Percentiles rank a stretch among this genome's conserved stretches.
These are phyloP conservation scores for Esox niger DNA, from an alignment of 2,113 vertebrate genomes.

Conservation along the genomic window DNA sequence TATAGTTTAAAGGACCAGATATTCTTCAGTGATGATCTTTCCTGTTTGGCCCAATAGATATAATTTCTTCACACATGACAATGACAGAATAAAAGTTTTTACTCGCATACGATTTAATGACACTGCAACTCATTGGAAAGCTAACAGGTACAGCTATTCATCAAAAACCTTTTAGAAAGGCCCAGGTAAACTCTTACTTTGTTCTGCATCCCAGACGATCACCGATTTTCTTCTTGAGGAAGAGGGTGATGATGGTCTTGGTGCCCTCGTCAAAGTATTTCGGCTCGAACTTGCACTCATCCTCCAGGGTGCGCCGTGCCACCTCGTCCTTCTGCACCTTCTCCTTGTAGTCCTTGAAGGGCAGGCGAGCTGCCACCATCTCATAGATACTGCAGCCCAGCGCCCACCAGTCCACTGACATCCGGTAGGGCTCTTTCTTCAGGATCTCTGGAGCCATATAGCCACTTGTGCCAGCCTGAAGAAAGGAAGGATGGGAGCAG, in stretches of 20 bases:
- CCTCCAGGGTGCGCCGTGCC: constrained; percentile 83
- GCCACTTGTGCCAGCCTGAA: constrained; percentile 87
- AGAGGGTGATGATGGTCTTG: constrained; percentile 83
- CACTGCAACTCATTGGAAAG: too few species aligned
- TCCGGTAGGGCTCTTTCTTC: constrained; percentile 81
- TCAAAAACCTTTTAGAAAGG: too few species aligned
- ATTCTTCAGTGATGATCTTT: too few species aligned
- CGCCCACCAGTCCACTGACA: constrained; percentile 94
- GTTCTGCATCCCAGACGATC: constrained; percentile 82
- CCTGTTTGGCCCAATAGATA: too few species aligned
- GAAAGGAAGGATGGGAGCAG: background rate
- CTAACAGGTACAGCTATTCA: too few species aligned
- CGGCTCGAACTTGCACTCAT: constrained; percentile 84
- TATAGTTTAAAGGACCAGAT: too few species aligned
- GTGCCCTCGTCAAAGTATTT: constrained; percentile 78
- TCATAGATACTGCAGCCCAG: constrained; percentile 94
- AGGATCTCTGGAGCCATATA: constrained; percentile 96
- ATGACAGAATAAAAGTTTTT: too few species aligned
- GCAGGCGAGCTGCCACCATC: constrained; percentile 88
- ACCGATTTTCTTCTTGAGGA: constrained; percentile 86
- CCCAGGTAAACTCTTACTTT: too few species aligned
- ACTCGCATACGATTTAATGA: too few species aligned
- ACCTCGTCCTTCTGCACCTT: constrained; percentile 89
- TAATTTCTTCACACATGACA: too few species aligned
- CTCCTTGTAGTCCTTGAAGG: constrained; percentile 88